Evolutionary conservation across 92 coral and sea anemone species (phyloP), one percentile per base, ranked within the genome.

Genomic region (Nematostella vectensis): DNA sequence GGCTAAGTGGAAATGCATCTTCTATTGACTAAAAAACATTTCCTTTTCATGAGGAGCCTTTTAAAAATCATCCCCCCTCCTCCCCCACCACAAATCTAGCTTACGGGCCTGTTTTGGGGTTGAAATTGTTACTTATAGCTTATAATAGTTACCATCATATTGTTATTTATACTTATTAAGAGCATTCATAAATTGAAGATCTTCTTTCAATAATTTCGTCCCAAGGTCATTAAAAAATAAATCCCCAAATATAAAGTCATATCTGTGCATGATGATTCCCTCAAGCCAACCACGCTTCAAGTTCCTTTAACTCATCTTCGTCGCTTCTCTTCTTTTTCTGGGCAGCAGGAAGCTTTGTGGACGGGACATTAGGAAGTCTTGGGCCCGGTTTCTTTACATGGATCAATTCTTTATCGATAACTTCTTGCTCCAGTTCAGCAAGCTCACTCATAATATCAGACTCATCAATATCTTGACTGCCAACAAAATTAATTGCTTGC

Each of bases 311-410:
- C n/a, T 81, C 88, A 44, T 70, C 65, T 3, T 81, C 88, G 25
- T 83, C 65, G 27, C 71, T 83, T 39, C 59, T 57, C 3, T 33
- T 12, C 16, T 39, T 15, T 25, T 71, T 61, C 37, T 40, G 48
- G 22, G 39, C 50, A 15, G 57, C 48, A 29, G 40, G 56, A n/a
- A 53, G 69, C 23, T 62, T 60, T 22, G 48, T 40, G 15, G 75
- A 26, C 27, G 91, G 91, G n/a, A 68, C 91, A 45, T 68, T 74
- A 23, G 91, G 91, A 31, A 83, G 45, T 44, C 59, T 62, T 3
- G 42, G 22, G 26, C 53, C 48, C 1, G 78, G 71, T 21, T 61
- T 74, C 60, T 68, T 66, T 17, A 71, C 42, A 33, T 51, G 62
- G 27, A 68, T 11, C 27, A 83, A 37, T 19, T 65, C 54, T 1